These are phyloP conservation scores for Rhabdornis inornatus DNA, from an alignment of 2,113 vertebrate genomes.

Conservation along the genomic window DNA sequence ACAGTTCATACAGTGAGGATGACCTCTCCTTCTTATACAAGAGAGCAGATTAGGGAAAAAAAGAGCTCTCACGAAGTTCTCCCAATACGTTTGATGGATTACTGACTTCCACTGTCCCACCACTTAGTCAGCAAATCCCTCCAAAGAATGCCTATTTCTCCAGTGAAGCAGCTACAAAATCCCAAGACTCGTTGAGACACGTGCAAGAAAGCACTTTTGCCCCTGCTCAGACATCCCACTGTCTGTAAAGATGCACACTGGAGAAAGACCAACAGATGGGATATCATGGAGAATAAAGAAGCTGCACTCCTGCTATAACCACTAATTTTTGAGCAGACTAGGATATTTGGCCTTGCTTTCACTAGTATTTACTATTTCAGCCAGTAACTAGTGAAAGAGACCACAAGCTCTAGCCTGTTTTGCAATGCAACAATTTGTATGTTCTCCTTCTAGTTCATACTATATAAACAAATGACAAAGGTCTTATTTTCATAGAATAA, in stretches of 20 bases:
- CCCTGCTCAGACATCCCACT: not conserved
- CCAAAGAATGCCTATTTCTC: not conserved
- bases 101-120: not conserved
- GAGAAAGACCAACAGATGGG: not conserved
- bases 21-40: constrained; percentile 26
- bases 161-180: not conserved
- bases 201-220: not conserved
- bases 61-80: not conserved
- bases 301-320: not conserved
- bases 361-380: not conserved
- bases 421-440: not conserved
- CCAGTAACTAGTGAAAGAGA: not conserved
- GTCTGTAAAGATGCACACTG: not conserved
- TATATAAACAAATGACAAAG: constrained; percentile 46
- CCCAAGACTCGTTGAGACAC: not conserved
- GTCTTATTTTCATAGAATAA: constrained; percentile 22
- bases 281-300: not conserved
- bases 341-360: not conserved
- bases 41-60: not conserved
- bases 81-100: not conserved
- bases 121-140: not conserved
- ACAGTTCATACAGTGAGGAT: constrained; percentile 16
- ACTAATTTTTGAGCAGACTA: not conserved
- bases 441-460: not conserved
- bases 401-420: not conserved